phyloP scores from a whole-genome alignment of 2,797 vertebrate genomes.

The Lemur catta region DNA sequence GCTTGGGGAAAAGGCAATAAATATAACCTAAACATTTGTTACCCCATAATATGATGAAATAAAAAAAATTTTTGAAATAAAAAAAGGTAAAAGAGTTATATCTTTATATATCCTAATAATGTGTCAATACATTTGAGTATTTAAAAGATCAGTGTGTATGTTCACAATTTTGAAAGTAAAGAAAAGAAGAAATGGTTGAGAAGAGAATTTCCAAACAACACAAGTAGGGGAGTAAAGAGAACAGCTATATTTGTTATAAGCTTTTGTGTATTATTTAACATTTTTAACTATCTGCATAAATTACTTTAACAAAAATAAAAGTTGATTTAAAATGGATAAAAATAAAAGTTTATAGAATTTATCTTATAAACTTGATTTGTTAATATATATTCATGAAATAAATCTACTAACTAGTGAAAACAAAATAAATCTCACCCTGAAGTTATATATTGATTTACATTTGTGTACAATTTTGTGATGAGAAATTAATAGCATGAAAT shows the following conservation, averaged over 20 bases:
- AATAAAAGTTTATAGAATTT: neutral
- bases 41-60: no score
- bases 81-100: neutral
- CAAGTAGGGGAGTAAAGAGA: neutral
- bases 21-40: no score
- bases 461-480: constrained; percentile 40
- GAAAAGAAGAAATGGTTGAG: neutral
- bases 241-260: neutral
- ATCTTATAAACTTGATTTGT: constrained; percentile 38
- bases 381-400: constrained; percentile 47
- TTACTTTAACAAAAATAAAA: constrained; percentile 41
- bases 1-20: no score
- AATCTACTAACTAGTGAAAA: constrained; percentile 28
- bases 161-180: neutral
- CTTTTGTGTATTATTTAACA: constrained; percentile 32
- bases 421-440: constrained; percentile 22
- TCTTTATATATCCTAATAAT: neutral
- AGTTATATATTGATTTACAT: neutral
- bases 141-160: neutral
- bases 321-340: constrained; percentile 18
- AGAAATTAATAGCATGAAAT: constrained; percentile 45
- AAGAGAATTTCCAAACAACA: neutral
- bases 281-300: neutral
- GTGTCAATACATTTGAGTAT: neutral
- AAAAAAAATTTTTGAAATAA: no score